Conservation (phyloP, 2,888 invertebrate species). For the Ennomos erosarius region DNA sequence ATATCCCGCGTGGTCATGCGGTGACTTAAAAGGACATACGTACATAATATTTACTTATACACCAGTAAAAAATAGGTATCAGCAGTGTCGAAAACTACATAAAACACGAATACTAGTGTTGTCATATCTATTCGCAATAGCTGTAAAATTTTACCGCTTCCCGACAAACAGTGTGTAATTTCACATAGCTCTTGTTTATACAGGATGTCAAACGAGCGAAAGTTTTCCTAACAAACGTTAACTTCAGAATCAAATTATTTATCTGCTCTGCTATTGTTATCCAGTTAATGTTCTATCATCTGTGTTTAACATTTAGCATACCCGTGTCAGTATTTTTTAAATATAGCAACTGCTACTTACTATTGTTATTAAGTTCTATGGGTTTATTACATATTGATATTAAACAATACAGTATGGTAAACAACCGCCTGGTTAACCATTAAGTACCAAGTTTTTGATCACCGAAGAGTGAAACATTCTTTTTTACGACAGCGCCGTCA, state of each 20-base stretch:
- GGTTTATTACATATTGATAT: no score
- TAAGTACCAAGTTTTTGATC: no score
- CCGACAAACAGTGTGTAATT: constrained; percentile 28
- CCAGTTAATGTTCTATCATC: no score
- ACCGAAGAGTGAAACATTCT: no score
- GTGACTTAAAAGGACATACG: constrained; percentile 19
- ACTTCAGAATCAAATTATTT: not conserved
- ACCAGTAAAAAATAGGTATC: not conserved
- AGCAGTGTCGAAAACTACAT: not conserved
- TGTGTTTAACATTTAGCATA: no score
- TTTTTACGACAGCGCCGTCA: no score
- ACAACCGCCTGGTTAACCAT: no score
- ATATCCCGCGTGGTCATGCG: not conserved
- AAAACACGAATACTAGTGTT: constrained; percentile 6
- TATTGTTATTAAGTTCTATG: no score
- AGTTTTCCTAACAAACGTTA: not conserved
- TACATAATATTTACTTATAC: constrained; percentile 12
- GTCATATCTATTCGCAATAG: constrained; percentile 20
- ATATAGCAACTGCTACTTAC: no score
- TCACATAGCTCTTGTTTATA: constrained; percentile 22
- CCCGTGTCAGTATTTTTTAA: no score
- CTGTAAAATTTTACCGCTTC: constrained; percentile 39
- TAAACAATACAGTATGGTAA: no score
- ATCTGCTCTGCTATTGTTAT: not conserved
- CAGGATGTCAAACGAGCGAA: constrained; percentile 16